Percentiles rank a stretch among this genome's conserved stretches.
These are phyloP conservation scores for Loris lydekkerianus DNA, from an alignment of 2,797 vertebrate species.

Conservation along the genomic window DNA sequence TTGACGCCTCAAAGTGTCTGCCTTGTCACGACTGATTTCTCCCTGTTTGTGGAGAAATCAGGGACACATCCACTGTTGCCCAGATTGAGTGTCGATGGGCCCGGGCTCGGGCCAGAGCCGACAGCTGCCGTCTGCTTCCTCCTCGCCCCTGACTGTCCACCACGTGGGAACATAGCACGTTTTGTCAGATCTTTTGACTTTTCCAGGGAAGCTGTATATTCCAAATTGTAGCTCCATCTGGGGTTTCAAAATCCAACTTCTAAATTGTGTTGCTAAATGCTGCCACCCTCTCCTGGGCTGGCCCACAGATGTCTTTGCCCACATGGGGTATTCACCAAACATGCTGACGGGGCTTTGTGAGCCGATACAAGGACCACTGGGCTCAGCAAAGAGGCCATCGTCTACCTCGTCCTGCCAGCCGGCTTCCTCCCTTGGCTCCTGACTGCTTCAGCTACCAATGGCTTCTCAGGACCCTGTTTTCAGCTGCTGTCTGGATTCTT, in stretches of 20 bases:
- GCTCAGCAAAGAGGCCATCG: not conserved
- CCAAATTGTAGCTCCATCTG: not conserved
- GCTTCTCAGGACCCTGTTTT: not conserved
- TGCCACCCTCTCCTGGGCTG: rapidly evolving
- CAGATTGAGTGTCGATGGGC: not conserved
- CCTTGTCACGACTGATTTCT: not conserved
- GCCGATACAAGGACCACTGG: not conserved
- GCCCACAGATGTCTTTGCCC: not conserved
- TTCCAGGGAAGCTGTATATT: not conserved
- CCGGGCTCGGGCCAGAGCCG: rapidly evolving
- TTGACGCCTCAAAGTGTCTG: conserved; percentile 12
- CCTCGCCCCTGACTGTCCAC: rapidly evolving
- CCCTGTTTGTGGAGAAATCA: conserved; percentile 58
- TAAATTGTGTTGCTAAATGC: rapidly evolving
- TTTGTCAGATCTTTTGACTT: too few relatives aligned
- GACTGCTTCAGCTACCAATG: not conserved
- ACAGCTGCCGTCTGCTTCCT: not conserved
- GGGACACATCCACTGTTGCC: not conserved
- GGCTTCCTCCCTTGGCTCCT: too few relatives aligned
- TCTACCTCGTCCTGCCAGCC: rapidly evolving
- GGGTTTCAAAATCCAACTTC: not conserved
- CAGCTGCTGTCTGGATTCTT: not conserved
- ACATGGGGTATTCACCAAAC: rapidly evolving
- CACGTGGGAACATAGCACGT: rapidly evolving
- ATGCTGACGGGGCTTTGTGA: rapidly evolving